Conservation (phyloP, 2,113 vertebrate genomes). For the Myocastor coypus region DNA sequence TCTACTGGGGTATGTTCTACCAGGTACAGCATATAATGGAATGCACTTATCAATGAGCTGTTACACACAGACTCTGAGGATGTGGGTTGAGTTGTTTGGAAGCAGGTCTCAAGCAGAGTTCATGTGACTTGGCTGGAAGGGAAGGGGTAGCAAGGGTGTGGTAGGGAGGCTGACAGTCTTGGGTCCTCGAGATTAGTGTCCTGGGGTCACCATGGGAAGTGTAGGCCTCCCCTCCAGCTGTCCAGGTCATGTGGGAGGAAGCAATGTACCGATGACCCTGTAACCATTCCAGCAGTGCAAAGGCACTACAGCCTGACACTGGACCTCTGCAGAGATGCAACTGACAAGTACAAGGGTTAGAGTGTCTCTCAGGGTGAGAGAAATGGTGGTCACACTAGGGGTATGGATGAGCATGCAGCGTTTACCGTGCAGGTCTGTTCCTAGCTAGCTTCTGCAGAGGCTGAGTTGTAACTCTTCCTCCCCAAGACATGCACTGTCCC, state of each 20-base stretch:
- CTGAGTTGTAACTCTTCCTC: background rate
- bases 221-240: background rate
- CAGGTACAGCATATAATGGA: background rate
- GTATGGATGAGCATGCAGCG: accelerated
- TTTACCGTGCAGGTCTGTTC: accelerated
- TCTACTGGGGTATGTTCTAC: background rate
- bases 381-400: accelerated
- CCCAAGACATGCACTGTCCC: accelerated
- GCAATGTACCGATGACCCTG: background rate
- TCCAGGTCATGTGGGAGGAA: background rate
- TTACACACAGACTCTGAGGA: background rate
- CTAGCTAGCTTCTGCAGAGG: background rate
- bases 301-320: background rate
- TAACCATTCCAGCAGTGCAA: background rate
- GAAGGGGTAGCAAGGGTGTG: background rate
- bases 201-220: background rate
- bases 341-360: background rate
- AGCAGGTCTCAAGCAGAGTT: background rate
- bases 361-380: accelerated
- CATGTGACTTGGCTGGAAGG: background rate
- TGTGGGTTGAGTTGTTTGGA: background rate
- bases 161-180: background rate
- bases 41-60: background rate
- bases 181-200: background rate
- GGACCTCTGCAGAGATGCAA: background rate